Evolutionary conservation across 2,888 invertebrate genomes (phyloP).

Genomic region (Platycheirus rosarum): DNA sequence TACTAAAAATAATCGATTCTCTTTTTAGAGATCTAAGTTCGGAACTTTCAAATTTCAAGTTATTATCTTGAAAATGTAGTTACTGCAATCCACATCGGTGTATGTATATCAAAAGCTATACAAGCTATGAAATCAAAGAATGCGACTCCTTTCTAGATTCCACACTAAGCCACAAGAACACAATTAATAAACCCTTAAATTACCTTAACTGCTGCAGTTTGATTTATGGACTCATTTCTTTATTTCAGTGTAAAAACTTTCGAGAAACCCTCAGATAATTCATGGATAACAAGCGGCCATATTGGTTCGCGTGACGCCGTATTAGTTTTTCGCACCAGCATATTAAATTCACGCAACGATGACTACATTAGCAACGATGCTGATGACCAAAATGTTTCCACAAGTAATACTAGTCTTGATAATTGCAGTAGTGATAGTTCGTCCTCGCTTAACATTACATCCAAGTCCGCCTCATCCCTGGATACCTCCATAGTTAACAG

Average conservation of each 20-base stretch:
- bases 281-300: slow-evolving; percentile 85
- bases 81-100: no score
- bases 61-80: no score
- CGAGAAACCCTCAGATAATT: slow-evolving; percentile 75
- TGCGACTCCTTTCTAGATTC: no score
- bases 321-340: slow-evolving; percentile 86
- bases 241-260: slow-evolving; percentile 67
- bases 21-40: no score
- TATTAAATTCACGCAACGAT: slow-evolving; percentile 81
- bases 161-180: no score
- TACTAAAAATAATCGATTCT: no score
- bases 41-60: no score
- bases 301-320: slow-evolving; percentile 86
- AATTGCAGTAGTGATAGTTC: slow-evolving; percentile 61
- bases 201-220: no score
- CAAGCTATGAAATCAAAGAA: no score
- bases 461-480: slow-evolving; percentile 51
- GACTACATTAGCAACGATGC: slow-evolving; percentile 49
- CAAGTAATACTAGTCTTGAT: slow-evolving; percentile 62
- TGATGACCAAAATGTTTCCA: slow-evolving; percentile 32
- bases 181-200: no score
- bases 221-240: not conserved
- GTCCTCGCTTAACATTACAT: slow-evolving; percentile 52
- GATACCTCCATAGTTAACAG: slow-evolving; percentile 61
- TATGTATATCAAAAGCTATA: no score